phyloP scores from a whole-genome alignment of 2,888 invertebrate species.

The Mycalesis mineus region DNA sequence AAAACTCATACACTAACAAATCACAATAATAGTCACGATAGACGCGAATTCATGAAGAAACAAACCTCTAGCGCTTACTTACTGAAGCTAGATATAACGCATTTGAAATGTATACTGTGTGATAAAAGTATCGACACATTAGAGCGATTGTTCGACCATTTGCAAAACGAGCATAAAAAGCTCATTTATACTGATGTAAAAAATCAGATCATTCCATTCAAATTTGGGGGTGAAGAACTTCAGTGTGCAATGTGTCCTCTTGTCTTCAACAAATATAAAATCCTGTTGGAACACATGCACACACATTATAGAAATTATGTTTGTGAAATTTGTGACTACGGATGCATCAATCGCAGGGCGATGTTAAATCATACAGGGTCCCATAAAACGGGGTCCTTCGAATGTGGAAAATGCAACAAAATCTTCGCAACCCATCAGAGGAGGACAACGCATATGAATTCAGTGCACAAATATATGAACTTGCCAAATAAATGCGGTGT shows the following conservation, averaged over 20 bases:
- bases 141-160: background rate
- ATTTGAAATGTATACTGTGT: background rate
- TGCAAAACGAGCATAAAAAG: background rate
- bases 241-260: conserved; percentile 32
- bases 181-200: background rate
- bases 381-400: conserved; percentile 36
- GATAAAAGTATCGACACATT: background rate
- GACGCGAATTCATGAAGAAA: background rate
- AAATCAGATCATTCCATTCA: conserved; percentile 34
- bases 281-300: conserved; percentile 43
- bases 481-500: conserved; percentile 40
- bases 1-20: background rate
- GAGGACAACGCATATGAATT: conserved; percentile 53
- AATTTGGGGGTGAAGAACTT: conserved; percentile 35
- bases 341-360: conserved; percentile 40
- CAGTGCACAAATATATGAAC: conserved; percentile 44
- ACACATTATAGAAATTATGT: conserved; percentile 43
- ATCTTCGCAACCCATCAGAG: conserved; percentile 44
- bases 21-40: background rate
- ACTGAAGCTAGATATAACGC: conserved; percentile 5
- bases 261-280: conserved; percentile 33
- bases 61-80: background rate
- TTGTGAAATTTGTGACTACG: conserved; percentile 40
- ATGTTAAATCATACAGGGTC: conserved; percentile 28
- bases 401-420: conserved; percentile 54